phyloP scores from a whole-genome alignment of 2,113 vertebrate genomes.

The Nipponia nippon region DNA sequence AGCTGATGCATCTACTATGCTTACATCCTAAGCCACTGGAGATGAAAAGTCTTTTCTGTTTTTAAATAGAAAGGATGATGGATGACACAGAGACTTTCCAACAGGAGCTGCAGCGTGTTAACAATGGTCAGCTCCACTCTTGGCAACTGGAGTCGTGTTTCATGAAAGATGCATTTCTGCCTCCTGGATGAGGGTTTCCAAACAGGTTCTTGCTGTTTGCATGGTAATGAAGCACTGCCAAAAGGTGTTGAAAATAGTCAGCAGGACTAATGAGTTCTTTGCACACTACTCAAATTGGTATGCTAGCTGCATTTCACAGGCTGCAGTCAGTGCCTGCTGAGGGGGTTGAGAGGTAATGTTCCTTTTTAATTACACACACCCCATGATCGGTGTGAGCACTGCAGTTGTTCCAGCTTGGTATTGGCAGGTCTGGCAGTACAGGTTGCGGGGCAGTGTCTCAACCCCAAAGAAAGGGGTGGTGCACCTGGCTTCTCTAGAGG shows the following conservation, averaged over 20 bases:
- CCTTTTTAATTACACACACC: neutral
- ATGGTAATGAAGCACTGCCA: neutral
- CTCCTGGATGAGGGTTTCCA: neutral
- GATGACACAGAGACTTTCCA: neutral
- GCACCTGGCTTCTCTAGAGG: neutral
- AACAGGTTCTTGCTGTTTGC: neutral
- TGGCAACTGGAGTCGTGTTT: neutral
- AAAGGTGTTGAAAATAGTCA: neutral
- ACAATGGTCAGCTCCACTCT: neutral
- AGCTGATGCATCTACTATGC: neutral
- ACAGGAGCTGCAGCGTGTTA: neutral
- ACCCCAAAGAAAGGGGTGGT: neutral
- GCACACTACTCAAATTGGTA: neutral
- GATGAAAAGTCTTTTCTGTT: neutral
- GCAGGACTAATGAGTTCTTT: neutral
- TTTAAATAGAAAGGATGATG: neutral
- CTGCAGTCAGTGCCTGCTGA: neutral
- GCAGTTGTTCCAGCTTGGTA: neutral
- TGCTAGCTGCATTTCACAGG: neutral
- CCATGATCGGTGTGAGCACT: rapidly evolving
- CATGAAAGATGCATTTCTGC: neutral
- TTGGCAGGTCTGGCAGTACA: neutral
- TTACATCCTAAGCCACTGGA: neutral
- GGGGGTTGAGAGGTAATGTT: neutral
- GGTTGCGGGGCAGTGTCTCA: neutral